These are phyloP conservation scores for Loripinus fragilis DNA, from an alignment of 2,888 invertebrate species.

Conservation along the genomic window DNA sequence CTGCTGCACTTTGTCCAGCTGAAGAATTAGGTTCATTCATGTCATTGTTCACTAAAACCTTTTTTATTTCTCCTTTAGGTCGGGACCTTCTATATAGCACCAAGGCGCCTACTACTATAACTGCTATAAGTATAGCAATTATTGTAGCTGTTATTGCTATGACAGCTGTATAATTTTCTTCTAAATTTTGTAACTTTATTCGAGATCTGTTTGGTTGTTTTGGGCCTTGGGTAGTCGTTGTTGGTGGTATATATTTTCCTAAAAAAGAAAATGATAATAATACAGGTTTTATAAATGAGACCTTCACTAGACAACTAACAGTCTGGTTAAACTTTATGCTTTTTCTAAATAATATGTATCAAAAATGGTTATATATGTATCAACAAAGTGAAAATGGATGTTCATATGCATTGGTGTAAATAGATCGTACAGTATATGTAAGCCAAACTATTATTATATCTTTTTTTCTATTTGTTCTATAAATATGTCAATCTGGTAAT, in stretches of 20 bases:
- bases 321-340: no score
- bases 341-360: no score
- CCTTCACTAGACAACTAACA: no score
- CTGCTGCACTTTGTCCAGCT: slow-evolving; percentile 33
- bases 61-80: slow-evolving; percentile 61
- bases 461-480: no score
- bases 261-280: neutral
- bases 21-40: slow-evolving; percentile 62
- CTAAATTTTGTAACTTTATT: slow-evolving; percentile 14
- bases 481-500: no score
- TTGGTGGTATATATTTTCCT: neutral
- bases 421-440: no score
- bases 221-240: neutral
- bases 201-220: neutral
- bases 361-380: no score
- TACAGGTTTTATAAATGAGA: no score
- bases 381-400: no score
- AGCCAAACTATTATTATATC: no score
- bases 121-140: slow-evolving; percentile 57
- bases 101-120: slow-evolving; percentile 59
- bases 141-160: slow-evolving; percentile 67
- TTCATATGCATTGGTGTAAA: no score
- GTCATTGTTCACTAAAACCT: slow-evolving; percentile 67
- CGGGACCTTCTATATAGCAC: slow-evolving; percentile 55
- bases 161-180: slow-evolving; percentile 47